These are phyloP conservation scores for Siniperca obscura DNA, from an alignment of 2,797 vertebrate species.

Conservation along the genomic window DNA sequence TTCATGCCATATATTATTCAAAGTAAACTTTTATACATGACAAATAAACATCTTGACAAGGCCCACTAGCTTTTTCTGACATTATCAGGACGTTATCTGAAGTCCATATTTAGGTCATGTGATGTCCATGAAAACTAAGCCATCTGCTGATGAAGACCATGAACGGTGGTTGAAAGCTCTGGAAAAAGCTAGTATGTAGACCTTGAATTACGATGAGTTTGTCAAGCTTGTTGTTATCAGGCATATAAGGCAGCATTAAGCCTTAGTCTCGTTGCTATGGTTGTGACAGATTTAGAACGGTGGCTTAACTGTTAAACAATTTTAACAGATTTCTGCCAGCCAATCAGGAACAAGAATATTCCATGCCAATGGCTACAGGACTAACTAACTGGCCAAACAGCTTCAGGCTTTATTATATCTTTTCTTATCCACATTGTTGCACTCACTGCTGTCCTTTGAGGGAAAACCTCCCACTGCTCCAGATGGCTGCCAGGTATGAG, in stretches of 20 bases:
- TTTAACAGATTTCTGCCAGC: background rate
- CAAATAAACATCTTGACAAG: background rate
- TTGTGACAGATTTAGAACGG: background rate
- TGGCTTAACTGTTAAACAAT: background rate
- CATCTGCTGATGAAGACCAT: background rate
- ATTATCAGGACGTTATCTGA: background rate
- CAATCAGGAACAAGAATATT: background rate
- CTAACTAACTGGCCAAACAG: conserved; percentile 20
- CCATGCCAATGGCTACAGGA: background rate
- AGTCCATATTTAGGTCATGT: background rate
- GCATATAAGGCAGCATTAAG: background rate
- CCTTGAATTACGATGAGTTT: background rate
- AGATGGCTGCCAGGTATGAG: conserved; percentile 41
- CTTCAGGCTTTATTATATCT: conserved; percentile 4
- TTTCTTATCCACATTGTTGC: conserved; percentile 26
- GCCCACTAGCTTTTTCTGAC: too few relatives aligned
- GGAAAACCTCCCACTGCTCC: conserved; percentile 16
- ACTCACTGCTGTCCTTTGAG: background rate
- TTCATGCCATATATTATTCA: background rate
- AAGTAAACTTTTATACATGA: background rate
- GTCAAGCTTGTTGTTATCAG: background rate
- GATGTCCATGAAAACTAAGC: background rate
- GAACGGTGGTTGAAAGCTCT: background rate
- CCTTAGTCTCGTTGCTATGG: background rate
- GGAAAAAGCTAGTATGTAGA: background rate